Base-by-base conservation (phyloP, 2,888 invertebrate species). In the Papilio gigon region DNA sequence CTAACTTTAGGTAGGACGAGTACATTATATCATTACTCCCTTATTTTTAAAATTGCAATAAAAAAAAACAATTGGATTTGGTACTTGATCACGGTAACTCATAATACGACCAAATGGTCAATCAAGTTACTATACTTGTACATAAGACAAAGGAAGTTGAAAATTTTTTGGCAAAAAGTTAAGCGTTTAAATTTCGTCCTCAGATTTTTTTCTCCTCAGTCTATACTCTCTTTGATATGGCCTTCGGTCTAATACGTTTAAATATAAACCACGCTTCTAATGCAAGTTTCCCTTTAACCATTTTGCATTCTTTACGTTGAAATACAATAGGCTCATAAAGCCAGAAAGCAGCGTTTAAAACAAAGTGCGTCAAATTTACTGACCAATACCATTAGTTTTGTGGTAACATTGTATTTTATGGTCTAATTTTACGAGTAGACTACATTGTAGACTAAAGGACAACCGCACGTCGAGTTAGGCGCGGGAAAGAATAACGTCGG, bases 331-430 rank as follows among this genome's bases (percentile, higher is more conserved):
- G 61, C 56, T 33, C 62, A 65, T 70, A 70, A 70, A 65, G 27
- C 37, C 37, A 61, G 56, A 53, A 37, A 44, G 53, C 30, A 65
- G 40, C 35, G 33, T 66, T 69, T 44, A 30, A 69, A 65, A 70
- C 58, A 30, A 62, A 62, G 62, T 58, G 47, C 65, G 65, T 70
- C 69, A 30, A 56, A 70, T 56, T 56, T 69, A 64, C 69, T 70
- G 72, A 73, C 67, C 71, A 71, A 73, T 74, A 58, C 69, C 61
- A 72, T 74, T 73, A 73, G 70, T 65, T 40, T 65, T 37, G 62
- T 68, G 33, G 61, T 67, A 77, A 86, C 84, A 83, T 78, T 82
- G 83, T 86, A 81, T 84, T 84, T 84, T 81, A 85, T 78, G 77
- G 76, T 67, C 71, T 71, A 72, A 69, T 77, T 87, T 86, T 85